Evolutionary conservation across 2,113 vertebrate genomes (phyloP).

Genomic region (Solea senegalensis): DNA sequence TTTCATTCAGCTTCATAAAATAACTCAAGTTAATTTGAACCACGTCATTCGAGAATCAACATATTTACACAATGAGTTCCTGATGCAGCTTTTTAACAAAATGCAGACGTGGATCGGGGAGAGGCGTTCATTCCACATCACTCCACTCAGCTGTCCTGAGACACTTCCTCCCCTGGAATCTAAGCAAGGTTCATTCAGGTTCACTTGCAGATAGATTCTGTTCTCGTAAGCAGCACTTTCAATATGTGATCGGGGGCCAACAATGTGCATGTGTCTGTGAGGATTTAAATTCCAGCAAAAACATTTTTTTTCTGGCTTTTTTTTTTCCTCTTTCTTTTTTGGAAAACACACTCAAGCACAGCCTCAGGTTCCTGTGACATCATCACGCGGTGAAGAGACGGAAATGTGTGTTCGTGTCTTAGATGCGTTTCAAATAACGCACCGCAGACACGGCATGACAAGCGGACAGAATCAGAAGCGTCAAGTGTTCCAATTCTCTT

Average conservation of each 20-base stretch:
- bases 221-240: conserved; percentile 35
- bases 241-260: conserved; percentile 19
- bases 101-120: conserved; percentile 60
- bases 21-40: conserved; percentile 24
- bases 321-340: conserved; percentile 16
- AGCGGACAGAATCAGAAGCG: conserved; percentile 1
- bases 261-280: conserved; percentile 15
- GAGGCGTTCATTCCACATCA: conserved; percentile 64
- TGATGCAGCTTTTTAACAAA: conserved; percentile 56
- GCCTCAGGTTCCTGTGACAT: conserved; percentile 1
- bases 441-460: conserved; percentile 7
- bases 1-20: background rate
- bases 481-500: background rate
- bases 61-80: conserved; percentile 59
- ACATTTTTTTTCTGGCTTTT: conserved; percentile 7
- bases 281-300: conserved; percentile 33
- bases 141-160: conserved; percentile 66
- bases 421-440: conserved; percentile 13
- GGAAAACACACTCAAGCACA: conserved; percentile 3
- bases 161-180: conserved; percentile 48
- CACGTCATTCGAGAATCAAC: conserved; percentile 33
- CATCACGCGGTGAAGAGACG: background rate
- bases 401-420: background rate
- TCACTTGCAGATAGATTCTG: conserved; percentile 57
- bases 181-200: conserved; percentile 68